phyloP scores from a whole-genome alignment of 1,140 invertebrate genomes.

The Aphis gossypii region DNA sequence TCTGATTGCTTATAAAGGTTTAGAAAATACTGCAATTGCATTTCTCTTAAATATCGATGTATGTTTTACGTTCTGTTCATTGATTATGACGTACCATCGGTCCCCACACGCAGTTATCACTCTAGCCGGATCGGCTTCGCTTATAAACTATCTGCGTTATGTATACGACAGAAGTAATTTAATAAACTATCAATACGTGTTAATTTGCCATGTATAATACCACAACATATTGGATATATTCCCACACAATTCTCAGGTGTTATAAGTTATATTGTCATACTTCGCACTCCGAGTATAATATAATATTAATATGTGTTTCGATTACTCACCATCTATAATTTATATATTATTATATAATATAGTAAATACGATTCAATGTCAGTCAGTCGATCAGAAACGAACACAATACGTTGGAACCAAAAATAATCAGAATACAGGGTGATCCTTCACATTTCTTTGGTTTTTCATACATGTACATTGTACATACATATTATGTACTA shows the following conservation, averaged over 20 bases:
- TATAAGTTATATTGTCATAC: not conserved
- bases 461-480: no score
- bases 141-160: not conserved
- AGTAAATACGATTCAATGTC: not conserved
- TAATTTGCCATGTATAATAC: not conserved
- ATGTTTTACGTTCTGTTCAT: no score
- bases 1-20: no score
- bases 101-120: not conserved
- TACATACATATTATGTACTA: no score
- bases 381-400: not conserved
- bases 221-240: not conserved
- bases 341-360: not conserved
- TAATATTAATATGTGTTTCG: not conserved
- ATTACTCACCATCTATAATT: not conserved
- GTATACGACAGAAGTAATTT: not conserved
- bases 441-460: not conserved
- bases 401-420: not conserved
- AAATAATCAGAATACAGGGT: not conserved
- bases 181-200: not conserved
- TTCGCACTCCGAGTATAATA: not conserved
- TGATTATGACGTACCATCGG: not conserved
- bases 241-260: not conserved
- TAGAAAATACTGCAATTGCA: no score
- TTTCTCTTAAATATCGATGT: no score
- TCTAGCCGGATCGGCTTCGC: not conserved